Percentiles rank a stretch among this genome's conserved stretches.
These are phyloP conservation scores for Neopelma chrysocephalum DNA, from an alignment of 2,797 vertebrate genomes.

Conservation along the genomic window DNA sequence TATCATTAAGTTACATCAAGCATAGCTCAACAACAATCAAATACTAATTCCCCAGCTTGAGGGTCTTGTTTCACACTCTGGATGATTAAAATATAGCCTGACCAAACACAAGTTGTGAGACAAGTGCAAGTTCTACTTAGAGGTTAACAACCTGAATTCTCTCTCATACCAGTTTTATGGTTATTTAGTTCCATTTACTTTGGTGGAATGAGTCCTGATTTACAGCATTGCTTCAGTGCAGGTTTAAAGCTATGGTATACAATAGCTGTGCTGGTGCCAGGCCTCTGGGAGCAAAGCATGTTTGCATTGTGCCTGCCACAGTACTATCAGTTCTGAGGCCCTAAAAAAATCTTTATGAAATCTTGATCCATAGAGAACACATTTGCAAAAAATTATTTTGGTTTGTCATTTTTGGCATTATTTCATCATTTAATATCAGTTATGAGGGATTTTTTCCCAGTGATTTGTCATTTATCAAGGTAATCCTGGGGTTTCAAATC, in stretches of 20 bases:
- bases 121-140: not conserved
- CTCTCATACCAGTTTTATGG: slow-evolving; percentile 9
- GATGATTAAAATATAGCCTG: not conserved
- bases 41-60: not conserved
- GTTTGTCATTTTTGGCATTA: not conserved
- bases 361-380: not conserved
- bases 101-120: not conserved
- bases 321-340: not conserved
- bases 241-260: not conserved
- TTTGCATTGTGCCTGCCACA: not conserved
- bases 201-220: slow-evolving; percentile 36
- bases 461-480: not conserved
- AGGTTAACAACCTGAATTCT: slow-evolving; percentile 34
- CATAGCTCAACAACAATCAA: not conserved
- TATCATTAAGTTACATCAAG: not conserved
- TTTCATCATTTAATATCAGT: not conserved
- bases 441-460: not conserved
- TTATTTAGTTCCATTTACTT: slow-evolving; percentile 41
- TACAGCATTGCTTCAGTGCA: not conserved
- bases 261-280: not conserved
- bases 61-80: not conserved
- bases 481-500: not conserved
- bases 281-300: not conserved
- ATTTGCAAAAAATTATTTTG: not conserved
- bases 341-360: not conserved